Percentiles rank a stretch among this genome's conserved stretches.
phyloP scores from a whole-genome alignment of 2,797 vertebrate genomes.

The Enteromius argenteus region DNA sequence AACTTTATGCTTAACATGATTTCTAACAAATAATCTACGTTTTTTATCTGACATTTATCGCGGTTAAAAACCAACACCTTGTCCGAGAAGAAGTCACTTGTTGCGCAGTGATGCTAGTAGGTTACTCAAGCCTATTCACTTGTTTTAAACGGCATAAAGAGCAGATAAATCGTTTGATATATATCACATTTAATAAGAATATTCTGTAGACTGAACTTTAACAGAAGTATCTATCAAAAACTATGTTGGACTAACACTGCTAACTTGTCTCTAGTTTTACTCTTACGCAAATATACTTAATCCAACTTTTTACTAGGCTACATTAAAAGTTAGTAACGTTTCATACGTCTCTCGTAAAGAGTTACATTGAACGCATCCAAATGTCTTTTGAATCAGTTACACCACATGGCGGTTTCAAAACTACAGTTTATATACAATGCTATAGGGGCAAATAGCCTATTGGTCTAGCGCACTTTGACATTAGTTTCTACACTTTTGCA shows the following conservation, averaged over 20 bases:
- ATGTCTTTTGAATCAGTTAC: neutral
- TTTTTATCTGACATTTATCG: neutral
- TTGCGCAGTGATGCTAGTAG: conserved; percentile 36
- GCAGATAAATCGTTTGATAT: neutral
- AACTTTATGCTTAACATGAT: no score
- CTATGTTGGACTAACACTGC: no score
- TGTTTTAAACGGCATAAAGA: neutral
- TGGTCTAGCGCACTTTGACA: conserved; percentile 44
- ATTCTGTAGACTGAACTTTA: neutral
- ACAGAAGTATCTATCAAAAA: neutral
- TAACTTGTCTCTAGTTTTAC: neutral
- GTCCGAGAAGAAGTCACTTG: conserved; percentile 41
- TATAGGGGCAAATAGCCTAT: neutral
- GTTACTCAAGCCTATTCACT: neutral
- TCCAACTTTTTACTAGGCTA: neutral
- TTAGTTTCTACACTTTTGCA: conserved; percentile 58
- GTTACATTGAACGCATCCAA: neutral
- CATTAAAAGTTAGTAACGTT: neutral
- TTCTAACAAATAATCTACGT: neutral
- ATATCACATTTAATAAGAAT: no score
- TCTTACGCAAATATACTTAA: neutral
- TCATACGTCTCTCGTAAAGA: neutral
- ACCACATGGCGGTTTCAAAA: neutral
- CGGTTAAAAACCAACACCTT: neutral
- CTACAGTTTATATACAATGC: neutral